Conservation (phyloP, 2,888 invertebrate genomes). For the Cephus pygmeus region DNA sequence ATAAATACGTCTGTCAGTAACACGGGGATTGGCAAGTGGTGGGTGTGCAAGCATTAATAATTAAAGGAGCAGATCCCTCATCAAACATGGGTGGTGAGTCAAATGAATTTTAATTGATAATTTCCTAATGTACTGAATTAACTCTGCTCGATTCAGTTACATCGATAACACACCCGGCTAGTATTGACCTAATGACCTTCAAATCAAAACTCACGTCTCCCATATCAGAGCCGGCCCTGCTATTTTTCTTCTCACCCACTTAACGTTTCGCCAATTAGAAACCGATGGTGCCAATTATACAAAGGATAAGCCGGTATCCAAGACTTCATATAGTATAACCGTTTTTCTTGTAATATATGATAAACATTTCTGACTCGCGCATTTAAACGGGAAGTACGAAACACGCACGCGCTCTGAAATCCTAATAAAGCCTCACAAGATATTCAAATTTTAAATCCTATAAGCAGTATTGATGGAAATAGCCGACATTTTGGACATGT, state of each 20-base stretch:
- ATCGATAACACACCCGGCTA: constrained; percentile 32
- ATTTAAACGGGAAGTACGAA: background rate
- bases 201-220: constrained; percentile 33
- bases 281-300: background rate
- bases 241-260: background rate
- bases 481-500: background rate
- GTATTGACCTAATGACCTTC: constrained; percentile 61
- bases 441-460: background rate
- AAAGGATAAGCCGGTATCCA: background rate
- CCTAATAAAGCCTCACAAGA: background rate
- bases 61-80: constrained; percentile 16
- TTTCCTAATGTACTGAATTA: background rate
- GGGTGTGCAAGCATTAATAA: constrained; percentile 39
- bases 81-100: constrained; percentile 58
- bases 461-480: background rate
- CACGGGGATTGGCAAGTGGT: constrained; percentile 40
- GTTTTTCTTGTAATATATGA: background rate
- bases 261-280: background rate
- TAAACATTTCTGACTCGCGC: background rate
- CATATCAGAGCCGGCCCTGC: background rate
- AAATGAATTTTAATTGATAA: background rate
- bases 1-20: constrained; percentile 45
- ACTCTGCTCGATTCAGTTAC: background rate
- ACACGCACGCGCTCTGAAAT: background rate
- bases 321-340: background rate